Evolutionary conservation across 2,797 vertebrate genomes (phyloP), one percentile per base, ranked within the genome.

Genomic region (Oreonectes daqikongensis): DNA sequence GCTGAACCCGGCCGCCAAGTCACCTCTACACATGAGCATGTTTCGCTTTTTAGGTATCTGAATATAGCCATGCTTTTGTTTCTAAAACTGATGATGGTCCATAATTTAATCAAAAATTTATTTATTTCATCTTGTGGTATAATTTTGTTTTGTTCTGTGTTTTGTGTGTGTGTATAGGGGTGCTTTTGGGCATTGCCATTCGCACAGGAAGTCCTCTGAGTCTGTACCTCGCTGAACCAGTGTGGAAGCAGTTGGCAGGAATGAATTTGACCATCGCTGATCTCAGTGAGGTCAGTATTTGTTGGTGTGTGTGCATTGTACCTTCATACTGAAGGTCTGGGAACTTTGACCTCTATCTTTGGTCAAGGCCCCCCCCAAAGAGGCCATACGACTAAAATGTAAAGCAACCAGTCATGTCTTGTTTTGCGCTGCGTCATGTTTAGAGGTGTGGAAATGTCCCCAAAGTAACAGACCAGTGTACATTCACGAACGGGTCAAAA

Each of bases 221-320:
- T 87, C 94, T 99, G 83, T 99, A 94, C 87, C 92, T 99, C 72
- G 98, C 98, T 0, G 98, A 99, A 87, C 98, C 98, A 0, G 97
- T 99, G 4, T 99, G 98, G 97, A 99, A 99, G 82, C 97, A 99
- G 84, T 94, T 99, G 87, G 97, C 98, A 35, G 98, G 98, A 83
- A 99, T 99, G 98, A 99, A 94, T 87, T 91, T 99, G 83, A 99
- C 96, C 83, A 99, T 99, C 48, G 98, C 98, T 83, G 98, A 99
- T 94, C 97, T 99, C 88, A 99, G 98, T 86, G 98, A 99, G 95
- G 98, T 97, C 87, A 61, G 84, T n/a, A 15, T 72, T 5, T 12
- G 66, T 78, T 48, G 66, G 18, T 74, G 30, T 53, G 40, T 65
- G 18, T 18, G 32, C 6, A 32, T 32, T 32, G 32, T 32, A 32